A percentile compares a stretch with the other conserved stretches of the same genome.
phyloP scores from a whole-genome alignment of 2,888 invertebrate genomes.

The Ormyrus pomaceus region DNA sequence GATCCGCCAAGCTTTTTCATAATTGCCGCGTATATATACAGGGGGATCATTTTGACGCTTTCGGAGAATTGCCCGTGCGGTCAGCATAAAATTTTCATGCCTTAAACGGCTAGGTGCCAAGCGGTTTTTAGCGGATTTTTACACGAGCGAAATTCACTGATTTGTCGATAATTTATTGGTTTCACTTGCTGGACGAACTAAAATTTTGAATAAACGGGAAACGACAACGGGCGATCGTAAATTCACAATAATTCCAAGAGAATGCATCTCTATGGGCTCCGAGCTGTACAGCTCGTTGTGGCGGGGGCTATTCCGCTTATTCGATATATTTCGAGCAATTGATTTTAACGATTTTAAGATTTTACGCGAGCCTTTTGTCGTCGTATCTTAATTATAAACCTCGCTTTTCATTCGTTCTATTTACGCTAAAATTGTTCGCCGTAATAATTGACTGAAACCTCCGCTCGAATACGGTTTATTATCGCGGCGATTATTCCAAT shows the following conservation, averaged over 20 bases:
- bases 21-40: neutral
- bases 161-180: constrained; percentile 68
- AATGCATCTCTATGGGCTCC: constrained; percentile 51
- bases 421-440: too few relatives aligned
- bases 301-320: constrained; percentile 29
- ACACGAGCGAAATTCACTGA: constrained; percentile 59
- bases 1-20: neutral
- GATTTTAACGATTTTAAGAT: constrained; percentile 30
- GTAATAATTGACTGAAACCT: too few relatives aligned
- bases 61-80: constrained; percentile 1
- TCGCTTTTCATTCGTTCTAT: too few relatives aligned
- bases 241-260: constrained; percentile 69
- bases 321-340: constrained; percentile 45
- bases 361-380: neutral
- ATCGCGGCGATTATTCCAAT: too few relatives aligned
- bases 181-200: constrained; percentile 60
- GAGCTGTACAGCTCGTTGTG: constrained; percentile 6
- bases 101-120: constrained; percentile 33
- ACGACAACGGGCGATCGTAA: constrained; percentile 67
- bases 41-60: neutral
- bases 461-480: too few relatives aligned
- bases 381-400: too few relatives aligned
- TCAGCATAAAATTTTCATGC: constrained; percentile 35
- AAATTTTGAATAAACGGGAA: constrained; percentile 65
- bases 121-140: constrained; percentile 40